These are phyloP conservation scores for Myxocyprinus asiaticus DNA, from an alignment of 2,113 vertebrate genomes.

Conservation along the genomic window DNA sequence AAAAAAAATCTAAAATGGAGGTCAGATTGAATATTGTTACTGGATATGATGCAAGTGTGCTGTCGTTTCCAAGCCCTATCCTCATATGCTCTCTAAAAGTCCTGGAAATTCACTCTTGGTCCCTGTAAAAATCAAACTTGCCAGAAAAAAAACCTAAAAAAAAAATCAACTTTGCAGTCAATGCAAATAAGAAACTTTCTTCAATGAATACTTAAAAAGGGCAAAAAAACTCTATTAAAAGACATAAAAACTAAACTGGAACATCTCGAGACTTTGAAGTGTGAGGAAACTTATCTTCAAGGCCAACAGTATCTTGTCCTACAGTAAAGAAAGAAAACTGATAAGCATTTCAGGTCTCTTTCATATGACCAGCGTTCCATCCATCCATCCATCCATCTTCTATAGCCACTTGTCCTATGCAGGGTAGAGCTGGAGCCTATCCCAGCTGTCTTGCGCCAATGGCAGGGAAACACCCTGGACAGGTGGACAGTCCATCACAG, in stretches of 20 bases:
- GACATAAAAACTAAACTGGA: not conserved
- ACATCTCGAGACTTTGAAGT: slow-evolving; percentile 13
- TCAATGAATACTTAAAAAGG: slow-evolving; percentile 5
- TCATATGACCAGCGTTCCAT: too few species aligned
- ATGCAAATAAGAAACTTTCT: slow-evolving; percentile 30
- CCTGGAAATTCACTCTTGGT: too few species aligned
- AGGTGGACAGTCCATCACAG: too few species aligned
- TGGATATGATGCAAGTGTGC: not conserved
- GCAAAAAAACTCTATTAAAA: not conserved
- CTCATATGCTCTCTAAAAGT: slow-evolving; percentile 16
- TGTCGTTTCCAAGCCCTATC: not conserved
- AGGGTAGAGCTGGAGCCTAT: too few species aligned
- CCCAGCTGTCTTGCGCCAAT: too few species aligned
- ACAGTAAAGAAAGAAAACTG: not conserved
- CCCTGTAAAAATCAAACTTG: not conserved
- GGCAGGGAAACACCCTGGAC: too few species aligned
- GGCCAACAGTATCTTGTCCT: slow-evolving; percentile 2
- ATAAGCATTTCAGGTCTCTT: not conserved
- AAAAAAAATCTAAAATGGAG: too few species aligned
- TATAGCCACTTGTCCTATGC: too few species aligned
- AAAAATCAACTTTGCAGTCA: not conserved
- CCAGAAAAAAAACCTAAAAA: too few species aligned
- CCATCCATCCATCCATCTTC: too few species aligned
- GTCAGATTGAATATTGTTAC: too few species aligned
- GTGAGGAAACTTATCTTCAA: slow-evolving; percentile 1